Conservation (phyloP, 2,113 vertebrate genomes). For the Chloropsis hardwickii region DNA sequence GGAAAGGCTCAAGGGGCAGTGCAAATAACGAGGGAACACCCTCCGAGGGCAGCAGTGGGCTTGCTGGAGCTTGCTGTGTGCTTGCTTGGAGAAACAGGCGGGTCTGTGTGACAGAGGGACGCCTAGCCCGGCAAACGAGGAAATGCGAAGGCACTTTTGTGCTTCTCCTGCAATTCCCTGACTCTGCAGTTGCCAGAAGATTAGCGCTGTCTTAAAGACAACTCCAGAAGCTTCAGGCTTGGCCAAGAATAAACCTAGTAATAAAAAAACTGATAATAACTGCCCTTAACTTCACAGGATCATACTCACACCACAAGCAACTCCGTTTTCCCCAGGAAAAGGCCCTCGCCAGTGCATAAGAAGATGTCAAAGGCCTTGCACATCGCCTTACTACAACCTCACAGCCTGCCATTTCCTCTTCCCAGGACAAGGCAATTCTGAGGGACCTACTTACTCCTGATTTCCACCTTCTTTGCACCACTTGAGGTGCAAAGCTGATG, state of each 20-base stretch:
- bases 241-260: neutral
- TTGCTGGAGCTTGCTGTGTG: accelerated
- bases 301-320: neutral
- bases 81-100: neutral
- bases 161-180: neutral
- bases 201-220: neutral
- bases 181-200: neutral
- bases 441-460: neutral
- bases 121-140: neutral
- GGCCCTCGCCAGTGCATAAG: neutral
- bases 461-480: neutral
- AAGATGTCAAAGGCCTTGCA: neutral
- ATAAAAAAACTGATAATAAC: neutral
- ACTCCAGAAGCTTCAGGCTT: neutral
- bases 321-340: neutral
- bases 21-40: neutral
- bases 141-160: neutral
- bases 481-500: neutral
- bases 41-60: neutral
- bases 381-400: neutral
- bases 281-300: neutral
- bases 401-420: neutral
- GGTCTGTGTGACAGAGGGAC: neutral
- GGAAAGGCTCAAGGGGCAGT: neutral
- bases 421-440: neutral